Evolutionary conservation across 2,113 vertebrate genomes (phyloP).

Genomic region (Ochotona princeps): DNA sequence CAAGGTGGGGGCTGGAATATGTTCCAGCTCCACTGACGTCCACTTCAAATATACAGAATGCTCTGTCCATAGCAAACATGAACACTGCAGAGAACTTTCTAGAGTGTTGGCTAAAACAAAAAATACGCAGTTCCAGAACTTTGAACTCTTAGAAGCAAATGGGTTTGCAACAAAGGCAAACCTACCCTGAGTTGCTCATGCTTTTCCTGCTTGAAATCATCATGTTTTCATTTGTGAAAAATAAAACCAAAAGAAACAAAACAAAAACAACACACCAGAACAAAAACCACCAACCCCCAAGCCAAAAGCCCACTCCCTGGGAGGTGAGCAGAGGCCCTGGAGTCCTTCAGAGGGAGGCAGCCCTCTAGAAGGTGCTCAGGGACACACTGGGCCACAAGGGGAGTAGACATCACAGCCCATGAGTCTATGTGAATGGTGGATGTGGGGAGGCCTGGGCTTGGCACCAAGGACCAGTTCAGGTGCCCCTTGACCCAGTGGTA

Average conservation of each 20-base stretch:
- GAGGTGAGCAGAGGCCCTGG: neutral
- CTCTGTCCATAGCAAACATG: neutral
- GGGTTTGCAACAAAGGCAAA: neutral
- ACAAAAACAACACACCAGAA: too few species aligned
- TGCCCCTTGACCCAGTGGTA: neutral
- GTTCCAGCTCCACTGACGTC: neutral
- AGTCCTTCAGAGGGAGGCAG: neutral
- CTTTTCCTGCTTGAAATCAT: neutral
- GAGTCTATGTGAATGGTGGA: neutral
- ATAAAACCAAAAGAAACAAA: neutral
- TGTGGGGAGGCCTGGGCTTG: neutral
- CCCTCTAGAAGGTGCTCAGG: neutral
- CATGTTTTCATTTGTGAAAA: neutral
- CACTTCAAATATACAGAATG: neutral
- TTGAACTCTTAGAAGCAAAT: neutral
- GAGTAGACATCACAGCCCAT: neutral
- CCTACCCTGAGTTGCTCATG: neutral
- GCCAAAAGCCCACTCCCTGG: neutral
- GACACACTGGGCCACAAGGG: neutral
- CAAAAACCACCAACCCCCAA: too few species aligned
- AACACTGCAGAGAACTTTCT: neutral
- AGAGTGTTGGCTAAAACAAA: neutral
- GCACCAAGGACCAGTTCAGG: neutral
- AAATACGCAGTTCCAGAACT: neutral
- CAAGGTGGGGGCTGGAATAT: neutral